Percentiles rank a stretch among this genome's conserved stretches.
phyloP scores from a whole-genome alignment of 2,888 invertebrate genomes.

The Seira ritae region DNA sequence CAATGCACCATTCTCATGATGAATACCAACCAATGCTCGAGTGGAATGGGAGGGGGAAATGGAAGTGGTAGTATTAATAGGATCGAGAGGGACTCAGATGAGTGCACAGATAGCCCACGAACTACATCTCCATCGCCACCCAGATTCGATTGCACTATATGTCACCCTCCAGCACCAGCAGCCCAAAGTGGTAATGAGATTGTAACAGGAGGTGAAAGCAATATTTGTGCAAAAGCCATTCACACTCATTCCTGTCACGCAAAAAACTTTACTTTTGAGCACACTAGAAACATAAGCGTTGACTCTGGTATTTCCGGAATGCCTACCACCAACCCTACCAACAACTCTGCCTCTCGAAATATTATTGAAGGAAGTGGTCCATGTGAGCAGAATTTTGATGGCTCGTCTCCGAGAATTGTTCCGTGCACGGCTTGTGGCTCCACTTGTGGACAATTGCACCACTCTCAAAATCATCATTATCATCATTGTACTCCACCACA shows the following conservation, averaged over 20 bases:
- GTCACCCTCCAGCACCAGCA: constrained; percentile 2
- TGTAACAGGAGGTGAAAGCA: constrained; percentile 1
- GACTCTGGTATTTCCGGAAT: constrained; percentile 49
- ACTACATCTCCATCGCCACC: constrained; percentile 26
- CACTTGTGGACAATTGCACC: constrained; percentile 17
- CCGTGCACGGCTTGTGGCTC: constrained; percentile 33
- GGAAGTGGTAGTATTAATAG: neutral
- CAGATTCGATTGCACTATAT: constrained; percentile 17
- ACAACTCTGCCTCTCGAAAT: neutral
- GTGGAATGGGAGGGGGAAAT: neutral
- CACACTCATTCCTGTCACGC: constrained; percentile 1
- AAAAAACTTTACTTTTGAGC: constrained; percentile 33
- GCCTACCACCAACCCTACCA: neutral
- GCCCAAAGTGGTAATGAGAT: neutral
- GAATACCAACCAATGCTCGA: constrained; percentile 32
- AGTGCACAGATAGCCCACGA: neutral
- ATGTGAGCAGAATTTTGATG: constrained; percentile 44
- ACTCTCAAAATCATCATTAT: neutral
- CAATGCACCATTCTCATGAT: constrained; percentile 69
- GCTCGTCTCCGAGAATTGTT: neutral
- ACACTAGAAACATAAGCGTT: constrained; percentile 31
- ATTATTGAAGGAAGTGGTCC: neutral
- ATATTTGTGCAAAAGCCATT: neutral
- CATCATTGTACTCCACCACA: constrained; percentile 16
- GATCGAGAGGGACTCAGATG: neutral